Conservation (phyloP, 2,113 vertebrate species). For the Centropus bengalensis region DNA sequence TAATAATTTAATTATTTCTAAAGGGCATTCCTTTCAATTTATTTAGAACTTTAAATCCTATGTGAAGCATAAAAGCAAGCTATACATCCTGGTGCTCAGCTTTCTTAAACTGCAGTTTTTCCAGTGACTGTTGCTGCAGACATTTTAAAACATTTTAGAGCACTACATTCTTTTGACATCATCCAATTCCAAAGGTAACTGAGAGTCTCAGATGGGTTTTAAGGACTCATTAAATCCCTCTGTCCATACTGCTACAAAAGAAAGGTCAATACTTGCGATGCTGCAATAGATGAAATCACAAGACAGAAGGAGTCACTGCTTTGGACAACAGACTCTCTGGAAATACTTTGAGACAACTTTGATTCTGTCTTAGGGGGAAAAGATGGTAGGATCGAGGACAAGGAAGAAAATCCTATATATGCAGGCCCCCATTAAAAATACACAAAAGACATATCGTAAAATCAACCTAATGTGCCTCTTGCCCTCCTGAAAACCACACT, state of each 20-base stretch:
- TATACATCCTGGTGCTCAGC: not conserved
- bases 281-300: not conserved
- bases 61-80: not conserved
- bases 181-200: not conserved
- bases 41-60: not conserved
- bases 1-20: not conserved
- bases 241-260: not conserved
- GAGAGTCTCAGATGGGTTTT: not conserved
- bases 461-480: not conserved
- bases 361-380: not conserved
- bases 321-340: not conserved
- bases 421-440: not conserved
- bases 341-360: not conserved
- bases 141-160: not conserved
- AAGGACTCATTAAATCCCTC: not conserved
- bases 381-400: not conserved
- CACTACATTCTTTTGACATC: not conserved
- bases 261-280: not conserved
- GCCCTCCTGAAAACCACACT: not conserved
- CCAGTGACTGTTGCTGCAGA: not conserved
- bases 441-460: not conserved
- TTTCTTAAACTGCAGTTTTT: not conserved
- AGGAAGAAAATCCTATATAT: not conserved
- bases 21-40: not conserved
- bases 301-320: not conserved